Base-by-base conservation (phyloP, 2,113 vertebrate genomes). In the Mormoops blainvillei region DNA sequence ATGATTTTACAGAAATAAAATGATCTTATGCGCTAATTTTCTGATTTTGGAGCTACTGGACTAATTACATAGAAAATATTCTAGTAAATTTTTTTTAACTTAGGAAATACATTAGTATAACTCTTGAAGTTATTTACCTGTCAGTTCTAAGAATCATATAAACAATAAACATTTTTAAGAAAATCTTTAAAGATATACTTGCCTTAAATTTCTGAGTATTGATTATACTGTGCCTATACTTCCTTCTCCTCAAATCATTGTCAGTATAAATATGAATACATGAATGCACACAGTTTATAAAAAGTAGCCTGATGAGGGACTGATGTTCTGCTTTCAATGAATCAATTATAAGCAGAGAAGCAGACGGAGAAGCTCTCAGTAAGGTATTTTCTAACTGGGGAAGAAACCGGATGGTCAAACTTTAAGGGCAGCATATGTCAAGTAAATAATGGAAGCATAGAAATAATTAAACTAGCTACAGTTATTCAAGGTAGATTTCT, bases 1-100 rank as follows among this genome's bases (percentile, higher is more conserved):
- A 48, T 80, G n/a, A 94, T 33, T 89, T 89, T 67, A 67, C 6
- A 94, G 58, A 94, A 96, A 95, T 63, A 94, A 92, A 84, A 58
- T 91, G 0, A 81, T 83, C n/a, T 68, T 68, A 50, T 43, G 85
- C 84, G 31, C 6, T 77, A 87, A 87, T 89, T 89, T 87, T 94
- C 38, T 96, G 28, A 89, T 87, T 96, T 80, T 58, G 45, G 56
- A 84, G 48, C 9, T 81, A 63, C 0, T 68, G 68, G 12, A 87
- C 13, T 83, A 87, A 76, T 90, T 70, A 84, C 13, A 87, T 3
- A 87, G 38, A 89, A 89, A 83, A 78, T 43, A 90, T 68, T 80
- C 56, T 80, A 71, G 33, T 78, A 81, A 68, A 67, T 85, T 41
- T 7, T 74, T 96, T 88, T 83, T 61, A 54, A 94, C 65, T 94